Evolutionary conservation across 2,797 vertebrate genomes (phyloP).

Genomic region (Melanotaenia trifasciata): DNA sequence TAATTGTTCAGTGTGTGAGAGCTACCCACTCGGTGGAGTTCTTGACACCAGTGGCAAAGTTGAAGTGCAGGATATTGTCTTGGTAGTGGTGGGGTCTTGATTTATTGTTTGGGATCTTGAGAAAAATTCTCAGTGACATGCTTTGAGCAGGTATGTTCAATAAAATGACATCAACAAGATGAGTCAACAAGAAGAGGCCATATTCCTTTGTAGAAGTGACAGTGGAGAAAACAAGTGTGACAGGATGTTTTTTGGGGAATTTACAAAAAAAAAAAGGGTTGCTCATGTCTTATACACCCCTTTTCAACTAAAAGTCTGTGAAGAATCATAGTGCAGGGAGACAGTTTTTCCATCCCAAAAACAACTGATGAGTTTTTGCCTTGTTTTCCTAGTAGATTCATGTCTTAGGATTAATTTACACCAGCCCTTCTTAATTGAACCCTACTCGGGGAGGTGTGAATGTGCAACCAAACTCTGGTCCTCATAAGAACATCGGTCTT

Average conservation of each 20-base stretch:
- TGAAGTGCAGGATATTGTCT: conserved; percentile 49
- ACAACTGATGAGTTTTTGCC: no score
- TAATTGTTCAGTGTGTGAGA: conserved; percentile 43
- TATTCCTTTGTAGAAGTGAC: background rate
- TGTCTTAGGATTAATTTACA: no score
- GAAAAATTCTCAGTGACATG: conserved; percentile 25
- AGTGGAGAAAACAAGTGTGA: background rate
- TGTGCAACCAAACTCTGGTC: no score
- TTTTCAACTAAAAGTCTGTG: background rate
- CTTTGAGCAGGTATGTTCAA: conserved; percentile 30
- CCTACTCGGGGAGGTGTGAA: no score
- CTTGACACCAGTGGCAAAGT: conserved; percentile 46
- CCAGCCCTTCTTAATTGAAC: background rate
- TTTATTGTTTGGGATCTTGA: conserved; percentile 46
- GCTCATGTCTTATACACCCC: no score
- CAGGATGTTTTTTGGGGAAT: background rate
- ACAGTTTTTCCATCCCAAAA: no score
- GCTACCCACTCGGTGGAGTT: conserved; percentile 26
- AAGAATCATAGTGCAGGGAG: background rate
- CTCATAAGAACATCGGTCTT: no score
- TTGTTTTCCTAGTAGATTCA: no score
- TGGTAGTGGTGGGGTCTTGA: conserved; percentile 12
- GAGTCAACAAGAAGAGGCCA: conserved; percentile 14
- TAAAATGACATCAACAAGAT: background rate
- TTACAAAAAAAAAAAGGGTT: background rate